These are phyloP conservation scores for Pissodes strobi DNA, from an alignment of 1,140 invertebrate genomes.

Conservation along the genomic window DNA sequence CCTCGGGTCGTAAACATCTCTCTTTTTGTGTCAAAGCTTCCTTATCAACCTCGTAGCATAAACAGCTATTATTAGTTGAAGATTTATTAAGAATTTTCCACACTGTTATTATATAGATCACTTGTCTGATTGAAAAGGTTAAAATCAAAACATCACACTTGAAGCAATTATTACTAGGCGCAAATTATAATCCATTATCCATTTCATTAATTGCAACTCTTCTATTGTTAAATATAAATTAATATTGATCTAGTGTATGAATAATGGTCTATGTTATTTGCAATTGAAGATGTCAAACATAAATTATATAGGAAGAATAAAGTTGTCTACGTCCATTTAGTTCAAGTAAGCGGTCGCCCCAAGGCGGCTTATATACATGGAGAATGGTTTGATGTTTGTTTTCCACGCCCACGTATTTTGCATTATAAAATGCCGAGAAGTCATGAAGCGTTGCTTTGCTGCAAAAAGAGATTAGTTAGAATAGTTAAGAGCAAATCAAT, in stretches of 20 bases:
- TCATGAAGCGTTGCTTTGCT: too few relatives aligned
- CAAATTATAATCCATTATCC: background rate
- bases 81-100: too few relatives aligned
- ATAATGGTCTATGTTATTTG: slow-evolving; percentile 3
- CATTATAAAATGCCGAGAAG: too few relatives aligned
- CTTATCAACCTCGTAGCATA: too few relatives aligned
- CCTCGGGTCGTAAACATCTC: too few relatives aligned
- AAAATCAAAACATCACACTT: slow-evolving; percentile 9
- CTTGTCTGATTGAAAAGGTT: background rate
- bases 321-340: slow-evolving; percentile 7
- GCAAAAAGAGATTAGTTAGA: too few relatives aligned
- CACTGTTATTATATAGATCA: too few relatives aligned
- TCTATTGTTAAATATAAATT: slow-evolving; percentile 14
- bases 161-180: background rate
- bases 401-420: too few relatives aligned
- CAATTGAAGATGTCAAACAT: slow-evolving; percentile 23
- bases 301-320: slow-evolving; percentile 16
- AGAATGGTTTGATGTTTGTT: too few relatives aligned
- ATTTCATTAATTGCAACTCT: slow-evolving; percentile 11
- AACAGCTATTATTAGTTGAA: too few relatives aligned
- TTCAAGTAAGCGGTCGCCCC: background rate
- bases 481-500: too few relatives aligned
- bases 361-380: background rate
- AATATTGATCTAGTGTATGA: slow-evolving; percentile 4
- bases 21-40: too few relatives aligned